phyloP scores from a whole-genome alignment of 2,113 vertebrate species.

The Athene cunicularia region DNA sequence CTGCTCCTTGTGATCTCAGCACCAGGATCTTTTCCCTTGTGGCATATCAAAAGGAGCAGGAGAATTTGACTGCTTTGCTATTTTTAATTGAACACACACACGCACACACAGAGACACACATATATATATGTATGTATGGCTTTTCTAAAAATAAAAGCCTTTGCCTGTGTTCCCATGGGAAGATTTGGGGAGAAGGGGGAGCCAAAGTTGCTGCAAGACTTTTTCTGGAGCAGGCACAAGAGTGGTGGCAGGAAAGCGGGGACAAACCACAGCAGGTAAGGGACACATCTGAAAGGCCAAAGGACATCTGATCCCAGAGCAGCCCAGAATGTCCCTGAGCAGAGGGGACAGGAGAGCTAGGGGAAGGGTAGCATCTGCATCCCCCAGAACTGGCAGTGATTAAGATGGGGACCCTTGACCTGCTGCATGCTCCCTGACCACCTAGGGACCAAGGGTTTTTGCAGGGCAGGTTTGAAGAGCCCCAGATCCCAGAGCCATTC shows the following conservation, averaged over 20 bases:
- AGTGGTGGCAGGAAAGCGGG: neutral
- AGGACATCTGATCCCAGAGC: neutral
- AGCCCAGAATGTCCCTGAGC: neutral
- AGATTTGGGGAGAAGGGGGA: conserved; percentile 44
- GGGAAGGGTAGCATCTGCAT: neutral
- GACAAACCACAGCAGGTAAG: neutral
- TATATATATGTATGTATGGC: conserved; percentile 44
- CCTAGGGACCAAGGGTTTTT: neutral
- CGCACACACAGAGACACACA: conserved; percentile 3
- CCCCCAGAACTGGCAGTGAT: neutral
- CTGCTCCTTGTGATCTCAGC: conserved; percentile 70
- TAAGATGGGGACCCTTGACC: neutral
- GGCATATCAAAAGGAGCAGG: conserved; percentile 73
- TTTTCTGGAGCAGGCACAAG: neutral
- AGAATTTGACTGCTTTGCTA: conserved; percentile 62
- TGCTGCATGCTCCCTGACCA: neutral
- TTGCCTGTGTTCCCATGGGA: conserved; percentile 63
- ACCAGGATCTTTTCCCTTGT: conserved; percentile 65
- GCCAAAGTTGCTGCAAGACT: conserved; percentile 4
- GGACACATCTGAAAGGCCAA: neutral
- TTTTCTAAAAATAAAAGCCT: conserved; percentile 67
- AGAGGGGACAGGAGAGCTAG: neutral
- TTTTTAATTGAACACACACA: conserved; percentile 50
- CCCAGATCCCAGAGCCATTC: neutral
- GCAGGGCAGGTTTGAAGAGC: neutral